Evolutionary conservation across 2,888 invertebrate species (phyloP), one percentile per base, ranked within the genome.

Genomic region (Apodemia mormo): DNA sequence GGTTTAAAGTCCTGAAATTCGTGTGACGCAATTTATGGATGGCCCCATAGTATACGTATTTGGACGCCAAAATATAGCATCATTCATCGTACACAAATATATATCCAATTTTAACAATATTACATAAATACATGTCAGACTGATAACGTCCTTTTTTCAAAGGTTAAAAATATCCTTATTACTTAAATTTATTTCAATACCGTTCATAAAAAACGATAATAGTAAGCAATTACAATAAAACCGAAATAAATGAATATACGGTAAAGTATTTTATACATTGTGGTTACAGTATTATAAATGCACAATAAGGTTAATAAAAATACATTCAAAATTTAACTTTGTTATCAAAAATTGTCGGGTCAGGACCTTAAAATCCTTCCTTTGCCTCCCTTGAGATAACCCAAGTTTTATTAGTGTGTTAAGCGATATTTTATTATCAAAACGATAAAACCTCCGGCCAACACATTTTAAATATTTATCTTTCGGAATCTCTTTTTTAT

Each of bases 371-470:
- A 74, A 75, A 58, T 66, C 73, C 70, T 67, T 49, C 72, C 71
- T 67, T 73, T 72, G 79, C 84, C 81, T 80, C 83, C 81, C 79
- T 81, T 78, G 81, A 85, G 87, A 88, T 88, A 88, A 82, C 78
- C 76, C 78, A 76, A 76, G 30, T 82, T 88, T 86, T 88, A 88
- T 83, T 84, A 82, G 83, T 78, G 84, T 84, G 87, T 85, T 85
- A 88, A 88, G 85, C 84, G 85, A 88, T 90, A 89, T 86, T 89
- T 89, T 88, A 90, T 88, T 86, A 88, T 86, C 84, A 80, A 73
- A 75, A 77, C 82, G 86, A 89, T 88, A 89, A 89, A 87, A 86
- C 83, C 80, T 45, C 45, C 80, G 79, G 79, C 78, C 80, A 58
- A 58, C 58, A 30, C 58, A 58, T 80, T 81, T 80, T 81, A 77